phyloP scores from a whole-genome alignment of 2,888 invertebrate species.

The Cephonodes hylas region DNA sequence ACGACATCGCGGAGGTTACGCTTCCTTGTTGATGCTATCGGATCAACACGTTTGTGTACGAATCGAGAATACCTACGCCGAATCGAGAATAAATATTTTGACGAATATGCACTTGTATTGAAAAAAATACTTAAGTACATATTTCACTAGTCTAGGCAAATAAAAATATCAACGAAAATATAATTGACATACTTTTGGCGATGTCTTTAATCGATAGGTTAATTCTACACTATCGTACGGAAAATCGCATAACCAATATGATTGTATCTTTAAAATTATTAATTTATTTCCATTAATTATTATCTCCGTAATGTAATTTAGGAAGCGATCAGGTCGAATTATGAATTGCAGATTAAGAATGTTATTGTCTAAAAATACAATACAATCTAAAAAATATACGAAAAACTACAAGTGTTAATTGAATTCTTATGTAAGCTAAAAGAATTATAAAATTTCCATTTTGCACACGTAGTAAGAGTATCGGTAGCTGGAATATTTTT shows the following conservation, averaged over 20 bases:
- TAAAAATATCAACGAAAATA: background rate
- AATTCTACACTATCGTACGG: background rate
- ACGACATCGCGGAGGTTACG: background rate
- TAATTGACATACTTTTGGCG: background rate
- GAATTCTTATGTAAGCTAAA: background rate
- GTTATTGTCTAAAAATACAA: background rate
- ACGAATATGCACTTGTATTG: background rate
- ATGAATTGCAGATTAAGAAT: background rate
- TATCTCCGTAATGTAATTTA: background rate
- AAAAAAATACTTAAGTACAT: background rate
- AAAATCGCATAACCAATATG: background rate
- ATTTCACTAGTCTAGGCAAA: background rate
- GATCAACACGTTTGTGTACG: background rate
- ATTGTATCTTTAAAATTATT: background rate
- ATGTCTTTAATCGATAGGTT: background rate
- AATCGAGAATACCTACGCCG: background rate
- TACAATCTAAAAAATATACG: background rate
- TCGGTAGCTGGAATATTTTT: background rate
- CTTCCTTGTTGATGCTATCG: background rate
- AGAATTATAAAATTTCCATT: background rate
- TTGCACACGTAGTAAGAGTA: background rate
- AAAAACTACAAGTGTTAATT: background rate
- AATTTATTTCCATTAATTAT: background rate
- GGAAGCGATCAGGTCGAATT: background rate
- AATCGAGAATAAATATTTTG: background rate